Conservation (phyloP, 2,888 invertebrate species). For the Elgonia sp. region DNA sequence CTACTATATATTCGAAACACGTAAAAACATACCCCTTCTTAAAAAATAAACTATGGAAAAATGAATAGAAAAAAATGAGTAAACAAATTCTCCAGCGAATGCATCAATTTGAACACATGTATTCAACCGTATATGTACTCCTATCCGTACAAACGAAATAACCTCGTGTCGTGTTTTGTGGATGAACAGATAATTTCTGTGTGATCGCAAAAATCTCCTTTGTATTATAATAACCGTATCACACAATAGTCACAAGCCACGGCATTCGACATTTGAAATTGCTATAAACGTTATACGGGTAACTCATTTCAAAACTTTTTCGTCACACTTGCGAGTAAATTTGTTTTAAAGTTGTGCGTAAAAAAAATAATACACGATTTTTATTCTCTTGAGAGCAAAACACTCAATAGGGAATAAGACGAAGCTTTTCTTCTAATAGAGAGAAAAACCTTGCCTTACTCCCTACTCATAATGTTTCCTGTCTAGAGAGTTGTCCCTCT, state of each 20-base stretch:
- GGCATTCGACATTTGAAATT: conserved; percentile 38
- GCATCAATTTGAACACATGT: conserved; percentile 9
- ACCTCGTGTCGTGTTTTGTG: conserved; percentile 61
- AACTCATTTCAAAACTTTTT: background rate
- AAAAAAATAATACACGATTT: too few species aligned
- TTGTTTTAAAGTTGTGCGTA: too few species aligned
- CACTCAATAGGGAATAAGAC: too few species aligned
- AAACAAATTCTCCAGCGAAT: conserved; percentile 47
- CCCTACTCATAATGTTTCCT: too few species aligned
- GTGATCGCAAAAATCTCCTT: conserved; percentile 82
- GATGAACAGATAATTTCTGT: conserved; percentile 73
- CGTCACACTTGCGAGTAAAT: too few species aligned
- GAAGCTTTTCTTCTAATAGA: too few species aligned
- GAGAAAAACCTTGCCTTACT: too few species aligned
- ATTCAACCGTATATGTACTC: conserved; percentile 8
- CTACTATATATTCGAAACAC: conserved; percentile 76
- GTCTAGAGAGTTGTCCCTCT: too few species aligned
- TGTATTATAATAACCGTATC: conserved; percentile 61
- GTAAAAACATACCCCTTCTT: conserved; percentile 5
- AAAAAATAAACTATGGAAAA: conserved; percentile 23
- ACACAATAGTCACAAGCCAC: conserved; percentile 60
- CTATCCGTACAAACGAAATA: conserved; percentile 23
- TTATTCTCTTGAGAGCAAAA: too few species aligned
- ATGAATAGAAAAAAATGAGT: conserved; percentile 38
- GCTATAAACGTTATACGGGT: conserved; percentile 23